These are phyloP conservation scores for Drosophila birchii DNA, from an alignment of 2,888 invertebrate genomes.

Conservation along the genomic window DNA sequence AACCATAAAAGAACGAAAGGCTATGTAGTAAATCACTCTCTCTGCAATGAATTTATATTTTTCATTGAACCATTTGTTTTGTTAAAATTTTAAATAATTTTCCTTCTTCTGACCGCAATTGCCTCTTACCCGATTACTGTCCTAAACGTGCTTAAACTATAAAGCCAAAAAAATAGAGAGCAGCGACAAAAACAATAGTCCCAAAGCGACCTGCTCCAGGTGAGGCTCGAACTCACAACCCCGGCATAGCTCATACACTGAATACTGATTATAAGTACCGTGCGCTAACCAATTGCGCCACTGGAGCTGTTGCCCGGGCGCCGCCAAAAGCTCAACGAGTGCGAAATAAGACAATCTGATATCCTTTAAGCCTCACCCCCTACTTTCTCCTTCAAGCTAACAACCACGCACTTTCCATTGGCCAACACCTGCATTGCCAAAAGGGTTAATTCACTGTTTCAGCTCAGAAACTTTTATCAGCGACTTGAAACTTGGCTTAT, in stretches of 20 bases:
- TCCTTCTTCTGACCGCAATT: neutral
- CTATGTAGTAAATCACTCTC: neutral
- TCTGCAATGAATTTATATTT: neutral
- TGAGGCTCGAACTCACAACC: conserved; percentile 99
- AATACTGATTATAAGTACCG: conserved; percentile 99
- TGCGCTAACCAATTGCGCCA: conserved; percentile 99
- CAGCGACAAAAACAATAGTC: conserved; percentile 8
- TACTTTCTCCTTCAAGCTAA: no score
- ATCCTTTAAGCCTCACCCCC: conserved; percentile 23
- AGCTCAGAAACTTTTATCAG: neutral
- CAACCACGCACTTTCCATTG: neutral
- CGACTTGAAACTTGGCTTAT: neutral
- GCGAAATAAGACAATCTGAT: conserved; percentile 23
- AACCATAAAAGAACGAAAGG: neutral
- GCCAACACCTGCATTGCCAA: neutral
- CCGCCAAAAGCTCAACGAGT: conserved; percentile 63
- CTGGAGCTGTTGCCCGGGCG: conserved; percentile 89
- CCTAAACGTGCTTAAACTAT: neutral
- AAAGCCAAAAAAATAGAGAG: neutral
- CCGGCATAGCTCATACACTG: conserved; percentile 96
- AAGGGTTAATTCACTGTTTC: neutral
- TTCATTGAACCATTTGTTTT: neutral
- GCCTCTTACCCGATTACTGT: neutral
- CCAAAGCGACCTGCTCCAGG: conserved; percentile 91
- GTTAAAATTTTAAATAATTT: neutral